Base-by-base conservation (phyloP, 2,888 invertebrate genomes). In the Crioceris asparagi region DNA sequence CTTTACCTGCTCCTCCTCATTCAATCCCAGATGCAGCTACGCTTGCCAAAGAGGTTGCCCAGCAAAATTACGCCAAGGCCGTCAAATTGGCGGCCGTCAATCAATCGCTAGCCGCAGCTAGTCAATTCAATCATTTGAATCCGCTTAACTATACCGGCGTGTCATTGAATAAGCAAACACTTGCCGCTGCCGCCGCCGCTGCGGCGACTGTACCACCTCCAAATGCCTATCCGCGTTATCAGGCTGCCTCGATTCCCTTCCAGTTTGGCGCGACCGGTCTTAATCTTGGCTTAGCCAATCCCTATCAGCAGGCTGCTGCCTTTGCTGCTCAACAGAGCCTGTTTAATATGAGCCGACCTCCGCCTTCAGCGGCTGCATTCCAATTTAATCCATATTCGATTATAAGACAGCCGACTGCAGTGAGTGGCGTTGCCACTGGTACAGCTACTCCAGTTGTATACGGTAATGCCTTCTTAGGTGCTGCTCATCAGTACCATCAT, bases 21-120 rank as follows among this genome's bases (percentile, higher is more conserved):
- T 29, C 60, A 26, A 51, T 56, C 51, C 66, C 70, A 40, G 77
- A 79, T 62, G 71, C 79, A 17, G 79, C 75, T 34, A 67, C 78
- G 29, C 62, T 82, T 46, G 84, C 84, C 54, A 84, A 84, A 59
- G 84, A 84, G 56, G 81, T 83, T 45, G 84, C 84, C 25, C 84
- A 84, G 60, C 84, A 84, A 66, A 84, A 79, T 60, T 84, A 84
- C 62, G 79, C 82, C 23, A 82, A 82, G 60, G 80, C 79, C 10
- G 70, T 83, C 32, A 78, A 79, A 55, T 60, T 75, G 46, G 76
- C 74, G 6, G 69, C 69, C 31, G 68, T 67, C 18, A 61, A 55
- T 53, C 33, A 33, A 7, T 14, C 14, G 10, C 35, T 47, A 17
- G n/a, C n/a, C n/a, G 46, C 40, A 14, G 38, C 39, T 15, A 33